phyloP scores from a whole-genome alignment of 2,888 invertebrate species.

The Acleris literana region DNA sequence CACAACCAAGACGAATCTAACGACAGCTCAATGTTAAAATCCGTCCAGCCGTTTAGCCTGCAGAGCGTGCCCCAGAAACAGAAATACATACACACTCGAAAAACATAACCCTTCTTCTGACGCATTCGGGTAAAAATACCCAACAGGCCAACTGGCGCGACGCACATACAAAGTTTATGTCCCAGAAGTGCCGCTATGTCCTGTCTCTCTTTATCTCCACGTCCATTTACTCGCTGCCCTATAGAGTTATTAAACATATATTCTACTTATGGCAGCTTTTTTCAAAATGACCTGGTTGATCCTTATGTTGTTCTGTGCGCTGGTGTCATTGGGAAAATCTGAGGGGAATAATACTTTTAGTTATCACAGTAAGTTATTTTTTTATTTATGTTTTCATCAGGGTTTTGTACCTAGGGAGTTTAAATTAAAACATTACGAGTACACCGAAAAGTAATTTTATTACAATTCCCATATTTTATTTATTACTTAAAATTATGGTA shows the following conservation, averaged over 20 bases:
- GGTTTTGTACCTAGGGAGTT: too few relatives aligned
- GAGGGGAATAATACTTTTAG: slow-evolving; percentile 50
- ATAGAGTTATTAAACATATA: slow-evolving; percentile 2
- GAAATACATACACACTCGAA: too few relatives aligned
- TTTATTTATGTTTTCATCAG: too few relatives aligned
- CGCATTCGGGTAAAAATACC: not conserved
- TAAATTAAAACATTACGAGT: too few relatives aligned
- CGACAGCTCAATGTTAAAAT: too few relatives aligned
- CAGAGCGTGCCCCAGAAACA: too few relatives aligned
- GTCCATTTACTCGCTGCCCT: slow-evolving; percentile 5
- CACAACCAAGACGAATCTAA: too few relatives aligned
- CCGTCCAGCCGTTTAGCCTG: too few relatives aligned
- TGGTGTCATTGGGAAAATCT: slow-evolving; percentile 22
- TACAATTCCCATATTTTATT: not conserved
- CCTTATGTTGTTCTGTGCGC: slow-evolving; percentile 4
- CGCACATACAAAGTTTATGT: slow-evolving; percentile 40
- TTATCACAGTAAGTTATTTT: slow-evolving; percentile 49
- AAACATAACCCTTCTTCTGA: too few relatives aligned
- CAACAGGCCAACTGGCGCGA: slow-evolving; percentile 30
- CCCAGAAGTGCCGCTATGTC: slow-evolving; percentile 17
- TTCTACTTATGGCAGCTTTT: slow-evolving; percentile 6
- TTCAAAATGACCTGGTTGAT: not conserved
- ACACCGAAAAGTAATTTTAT: too few relatives aligned
- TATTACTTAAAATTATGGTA: not conserved
- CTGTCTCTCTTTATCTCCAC: slow-evolving; percentile 10